Evolutionary conservation across 2,113 vertebrate genomes (phyloP).

Genomic region (Baryphthengus martii): DNA sequence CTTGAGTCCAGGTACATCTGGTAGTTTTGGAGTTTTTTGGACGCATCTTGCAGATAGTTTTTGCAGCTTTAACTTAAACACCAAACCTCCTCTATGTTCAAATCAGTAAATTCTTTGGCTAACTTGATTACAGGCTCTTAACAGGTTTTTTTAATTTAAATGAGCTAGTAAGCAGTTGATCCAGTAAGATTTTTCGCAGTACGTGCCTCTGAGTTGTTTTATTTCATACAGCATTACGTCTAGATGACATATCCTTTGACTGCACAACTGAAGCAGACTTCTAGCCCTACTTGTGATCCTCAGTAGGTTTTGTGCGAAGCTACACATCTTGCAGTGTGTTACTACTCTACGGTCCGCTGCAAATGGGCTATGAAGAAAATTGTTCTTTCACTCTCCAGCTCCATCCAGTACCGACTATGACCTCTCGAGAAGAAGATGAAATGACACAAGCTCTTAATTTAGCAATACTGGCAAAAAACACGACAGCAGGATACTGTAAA

Average conservation of each 20-base stretch:
- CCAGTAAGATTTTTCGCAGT: not conserved
- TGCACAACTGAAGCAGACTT: not conserved
- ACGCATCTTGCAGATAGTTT: not conserved
- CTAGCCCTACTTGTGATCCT: not conserved
- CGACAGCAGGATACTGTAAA: not conserved
- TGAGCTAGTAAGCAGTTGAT: not conserved
- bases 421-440: not conserved
- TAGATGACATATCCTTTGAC: not conserved
- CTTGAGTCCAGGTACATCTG: not conserved
- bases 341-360: not conserved
- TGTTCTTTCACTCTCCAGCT: not conserved
- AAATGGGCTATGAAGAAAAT: not conserved
- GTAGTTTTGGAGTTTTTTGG: not conserved
- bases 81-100: not conserved
- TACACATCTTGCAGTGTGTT: not conserved
- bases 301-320: not conserved
- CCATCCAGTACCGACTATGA: not conserved
- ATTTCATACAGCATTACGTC: not conserved
- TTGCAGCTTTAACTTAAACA: not conserved
- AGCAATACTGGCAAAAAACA: not conserved
- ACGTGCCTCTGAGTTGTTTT: not conserved
- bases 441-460: not conserved
- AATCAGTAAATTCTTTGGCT: not conserved
- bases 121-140: not conserved
- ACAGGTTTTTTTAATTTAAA: not conserved